Evolutionary conservation across 2,888 invertebrate species (phyloP), one percentile per base, ranked within the genome.

Genomic region (Chymomyza caudatula): DNA sequence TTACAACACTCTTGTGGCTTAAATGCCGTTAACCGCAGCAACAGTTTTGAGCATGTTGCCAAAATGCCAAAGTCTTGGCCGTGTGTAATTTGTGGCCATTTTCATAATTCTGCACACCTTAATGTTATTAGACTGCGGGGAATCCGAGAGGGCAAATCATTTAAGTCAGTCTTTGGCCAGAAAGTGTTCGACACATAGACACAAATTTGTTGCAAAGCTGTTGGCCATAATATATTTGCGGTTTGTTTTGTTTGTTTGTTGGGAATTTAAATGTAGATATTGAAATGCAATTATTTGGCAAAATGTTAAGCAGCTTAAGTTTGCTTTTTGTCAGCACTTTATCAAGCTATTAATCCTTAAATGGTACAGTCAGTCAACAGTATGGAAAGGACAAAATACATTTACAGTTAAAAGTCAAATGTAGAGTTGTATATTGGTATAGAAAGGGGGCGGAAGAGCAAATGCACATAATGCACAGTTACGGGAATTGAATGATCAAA

Each of bases 71-170:
- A n/a, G 23, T 23, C 56, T 22, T 37, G 51, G 19, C 44, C 20
- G 25, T 57, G n/a, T 60, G 63, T 49, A 67, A 66, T 59, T 69
- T 82, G 79, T 63, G 83, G 83, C 67, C 65, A 80, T 74, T 83
- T 83, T 83, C 80, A 83, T 80, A 81, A 80, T 80, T 75, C 73
- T 68, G 49, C 54, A 73, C 70, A 77, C 76, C 73, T 67, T 72
- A 71, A 78, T 78, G 71, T 67, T 75, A 78, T 81, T 80, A 67
- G 68, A 65, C 80, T 77, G 63, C 54, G 58, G 81, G 77, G 75
- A 75, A 67, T 76, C 63, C 67, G 58, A 47, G 0, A 6, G 13
- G 6, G 42, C 42, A 42, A 15, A 54, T 37, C 37, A 29, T 23
- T 25, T 54, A 54, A 51, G 54, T 52, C 29, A 13, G 23, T 43